Conservation (phyloP, 2,113 vertebrate species). For the Onychorhynchus coronatus region DNA sequence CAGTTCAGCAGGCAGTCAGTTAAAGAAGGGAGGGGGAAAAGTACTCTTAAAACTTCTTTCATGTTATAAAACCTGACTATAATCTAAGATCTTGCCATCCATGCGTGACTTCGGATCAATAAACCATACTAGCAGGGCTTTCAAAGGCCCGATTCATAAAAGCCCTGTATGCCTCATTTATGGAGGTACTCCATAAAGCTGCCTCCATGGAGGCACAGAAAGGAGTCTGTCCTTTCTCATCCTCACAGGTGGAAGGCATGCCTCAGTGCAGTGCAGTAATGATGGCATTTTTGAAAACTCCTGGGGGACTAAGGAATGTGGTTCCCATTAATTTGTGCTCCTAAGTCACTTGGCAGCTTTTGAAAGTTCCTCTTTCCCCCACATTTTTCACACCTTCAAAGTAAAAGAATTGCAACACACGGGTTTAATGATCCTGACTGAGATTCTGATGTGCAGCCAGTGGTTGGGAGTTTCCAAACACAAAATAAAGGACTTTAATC, state of each 20-base stretch:
- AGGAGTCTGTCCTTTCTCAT: not conserved
- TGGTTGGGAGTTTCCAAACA: not conserved
- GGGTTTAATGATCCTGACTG: not conserved
- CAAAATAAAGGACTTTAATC: not conserved
- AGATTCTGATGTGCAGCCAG: not conserved
- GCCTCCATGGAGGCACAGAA: not conserved
- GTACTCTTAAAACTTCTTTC: constrained; percentile 43
- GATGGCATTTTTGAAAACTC: constrained; percentile 9
- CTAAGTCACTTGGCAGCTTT: constrained; percentile 2
- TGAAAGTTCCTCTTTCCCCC: not conserved
- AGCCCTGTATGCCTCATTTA: not conserved
- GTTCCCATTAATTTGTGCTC: constrained; percentile 17
- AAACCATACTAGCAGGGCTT: constrained; percentile 16
- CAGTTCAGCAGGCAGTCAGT: constrained; percentile 45
- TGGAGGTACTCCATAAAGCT: not conserved
- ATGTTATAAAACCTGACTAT: constrained; percentile 60
- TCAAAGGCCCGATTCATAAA: constrained; percentile 42
- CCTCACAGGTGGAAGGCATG: not conserved
- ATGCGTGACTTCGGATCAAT: constrained; percentile 62
- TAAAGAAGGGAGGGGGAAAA: not conserved
- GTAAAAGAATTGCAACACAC: not conserved
- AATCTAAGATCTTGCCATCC: constrained; percentile 45
- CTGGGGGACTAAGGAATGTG: not conserved
- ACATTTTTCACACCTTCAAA: not conserved
- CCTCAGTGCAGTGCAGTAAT: not conserved